Evolutionary conservation across 2,888 invertebrate species (phyloP).

Genomic region (Cosmia trapezina): DNA sequence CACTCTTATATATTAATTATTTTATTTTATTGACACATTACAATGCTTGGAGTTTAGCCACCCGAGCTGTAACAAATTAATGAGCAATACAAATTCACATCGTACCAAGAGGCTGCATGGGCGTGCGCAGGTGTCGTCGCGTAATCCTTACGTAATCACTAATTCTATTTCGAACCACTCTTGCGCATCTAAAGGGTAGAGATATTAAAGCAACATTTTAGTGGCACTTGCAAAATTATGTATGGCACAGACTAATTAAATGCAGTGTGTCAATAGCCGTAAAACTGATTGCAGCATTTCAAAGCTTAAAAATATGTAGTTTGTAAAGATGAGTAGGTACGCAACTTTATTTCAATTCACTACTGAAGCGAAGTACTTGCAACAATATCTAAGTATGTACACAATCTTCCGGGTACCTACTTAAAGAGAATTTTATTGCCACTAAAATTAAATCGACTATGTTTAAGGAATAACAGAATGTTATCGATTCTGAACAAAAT

Average conservation of each 20-base stretch:
- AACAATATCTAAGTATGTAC: neutral
- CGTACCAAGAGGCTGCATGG: slow-evolving; percentile 42
- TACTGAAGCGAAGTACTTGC: neutral
- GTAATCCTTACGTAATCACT: slow-evolving; percentile 70
- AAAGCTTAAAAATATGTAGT: neutral
- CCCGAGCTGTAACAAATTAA: slow-evolving; percentile 57
- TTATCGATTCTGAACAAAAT: neutral
- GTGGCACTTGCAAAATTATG: slow-evolving; percentile 33
- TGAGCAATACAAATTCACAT: slow-evolving; percentile 62
- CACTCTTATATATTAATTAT: neutral
- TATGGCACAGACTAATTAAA: slow-evolving; percentile 9
- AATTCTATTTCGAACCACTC: slow-evolving; percentile 62
- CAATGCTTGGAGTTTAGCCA: slow-evolving; percentile 25
- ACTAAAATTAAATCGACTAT: neutral
- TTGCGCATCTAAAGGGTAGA: slow-evolving; percentile 60
- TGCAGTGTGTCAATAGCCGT: neutral
- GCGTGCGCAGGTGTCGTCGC: slow-evolving; percentile 58
- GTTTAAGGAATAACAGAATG: neutral
- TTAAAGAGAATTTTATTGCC: neutral
- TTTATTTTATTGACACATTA: slow-evolving; percentile 38
- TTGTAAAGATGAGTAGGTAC: neutral
- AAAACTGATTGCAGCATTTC: neutral
- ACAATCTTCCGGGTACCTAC: neutral
- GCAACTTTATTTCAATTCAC: neutral
- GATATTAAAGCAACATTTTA: slow-evolving; percentile 41